Evolutionary conservation across 2,888 invertebrate species (phyloP).

Genomic region (Pocota personata): DNA sequence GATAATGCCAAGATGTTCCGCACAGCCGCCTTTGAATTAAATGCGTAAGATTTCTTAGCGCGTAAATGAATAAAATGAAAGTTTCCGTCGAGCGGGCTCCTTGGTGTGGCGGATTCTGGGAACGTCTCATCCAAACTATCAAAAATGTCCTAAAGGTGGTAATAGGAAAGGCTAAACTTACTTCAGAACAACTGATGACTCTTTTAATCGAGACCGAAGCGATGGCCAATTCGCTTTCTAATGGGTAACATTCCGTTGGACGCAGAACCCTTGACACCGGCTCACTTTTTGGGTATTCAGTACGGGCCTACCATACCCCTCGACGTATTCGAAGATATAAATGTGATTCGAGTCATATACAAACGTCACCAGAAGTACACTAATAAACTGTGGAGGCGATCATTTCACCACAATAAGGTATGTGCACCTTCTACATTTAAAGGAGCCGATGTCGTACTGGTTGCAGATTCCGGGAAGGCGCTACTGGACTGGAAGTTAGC

Average conservation of each 20-base stretch:
- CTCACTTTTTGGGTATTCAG: too few species aligned
- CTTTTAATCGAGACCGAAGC: slow-evolving; percentile 8
- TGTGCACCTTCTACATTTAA: neutral
- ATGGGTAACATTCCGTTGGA: neutral
- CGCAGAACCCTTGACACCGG: too few species aligned
- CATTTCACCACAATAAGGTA: slow-evolving; percentile 10
- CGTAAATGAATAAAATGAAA: neutral
- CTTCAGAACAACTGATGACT: neutral
- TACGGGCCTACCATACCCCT: slow-evolving; percentile 1
- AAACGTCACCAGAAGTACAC: neutral
- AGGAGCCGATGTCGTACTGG: neutral
- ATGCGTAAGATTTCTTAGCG: neutral
- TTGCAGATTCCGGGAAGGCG: neutral
- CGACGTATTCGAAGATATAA: neutral
- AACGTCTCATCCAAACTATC: neutral
- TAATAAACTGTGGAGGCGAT: too few species aligned
- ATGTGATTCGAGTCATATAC: neutral
- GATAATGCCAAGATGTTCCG: too few species aligned
- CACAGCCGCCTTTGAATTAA: neutral
- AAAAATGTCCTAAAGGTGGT: neutral
- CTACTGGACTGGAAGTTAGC: neutral
- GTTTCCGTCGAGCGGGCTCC: too few species aligned
- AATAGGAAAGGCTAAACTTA: slow-evolving; percentile 2
- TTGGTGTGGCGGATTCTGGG: neutral
- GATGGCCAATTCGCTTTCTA: neutral